A percentile compares a stretch with the other conserved stretches of the same genome.
phyloP scores from a whole-genome alignment of 2,888 invertebrate species.

The Hypomecis punctinalis region DNA sequence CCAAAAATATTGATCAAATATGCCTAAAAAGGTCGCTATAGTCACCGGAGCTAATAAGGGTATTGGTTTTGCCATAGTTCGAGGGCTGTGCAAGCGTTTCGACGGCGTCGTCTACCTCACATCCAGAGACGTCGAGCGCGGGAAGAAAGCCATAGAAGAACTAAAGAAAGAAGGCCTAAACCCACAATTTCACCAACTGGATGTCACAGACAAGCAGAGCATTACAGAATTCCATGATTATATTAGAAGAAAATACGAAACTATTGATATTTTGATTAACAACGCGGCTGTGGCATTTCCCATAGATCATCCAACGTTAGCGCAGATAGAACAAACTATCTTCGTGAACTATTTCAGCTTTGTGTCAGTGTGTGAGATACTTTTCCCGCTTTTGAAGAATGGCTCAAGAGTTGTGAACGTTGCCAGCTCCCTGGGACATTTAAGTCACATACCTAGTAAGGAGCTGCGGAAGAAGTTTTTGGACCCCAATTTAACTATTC shows the following conservation, averaged over 20 bases:
- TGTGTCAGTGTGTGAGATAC: constrained; percentile 85
- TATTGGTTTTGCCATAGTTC: constrained; percentile 88
- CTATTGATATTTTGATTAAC: constrained; percentile 90
- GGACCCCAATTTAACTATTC: constrained; percentile 82
- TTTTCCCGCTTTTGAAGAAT: constrained; percentile 89
- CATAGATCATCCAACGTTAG: constrained; percentile 83
- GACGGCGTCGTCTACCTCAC: constrained; percentile 90
- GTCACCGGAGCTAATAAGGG: constrained; percentile 91
- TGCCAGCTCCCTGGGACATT: constrained; percentile 87
- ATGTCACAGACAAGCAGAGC: constrained; percentile 86
- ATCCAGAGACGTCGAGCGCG: constrained; percentile 85
- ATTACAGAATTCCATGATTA: constrained; percentile 85
- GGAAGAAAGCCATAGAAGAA: constrained; percentile 84
- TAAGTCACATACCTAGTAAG: constrained; percentile 83
- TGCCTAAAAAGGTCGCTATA: constrained; percentile 66
- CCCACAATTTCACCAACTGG: constrained; percentile 88
- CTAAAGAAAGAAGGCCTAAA: constrained; percentile 83
- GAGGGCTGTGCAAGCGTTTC: constrained; percentile 87
- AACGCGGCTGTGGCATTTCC: constrained; percentile 91
- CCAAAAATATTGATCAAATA: background rate
- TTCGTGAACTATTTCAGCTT: constrained; percentile 89
- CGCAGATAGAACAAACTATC: constrained; percentile 89
- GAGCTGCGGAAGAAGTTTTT: constrained; percentile 80
- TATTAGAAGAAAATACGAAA: constrained; percentile 86
- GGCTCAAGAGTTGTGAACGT: constrained; percentile 90